Base-by-base conservation (phyloP, 2,113 vertebrate species). In the Erpornis zantholeuca region DNA sequence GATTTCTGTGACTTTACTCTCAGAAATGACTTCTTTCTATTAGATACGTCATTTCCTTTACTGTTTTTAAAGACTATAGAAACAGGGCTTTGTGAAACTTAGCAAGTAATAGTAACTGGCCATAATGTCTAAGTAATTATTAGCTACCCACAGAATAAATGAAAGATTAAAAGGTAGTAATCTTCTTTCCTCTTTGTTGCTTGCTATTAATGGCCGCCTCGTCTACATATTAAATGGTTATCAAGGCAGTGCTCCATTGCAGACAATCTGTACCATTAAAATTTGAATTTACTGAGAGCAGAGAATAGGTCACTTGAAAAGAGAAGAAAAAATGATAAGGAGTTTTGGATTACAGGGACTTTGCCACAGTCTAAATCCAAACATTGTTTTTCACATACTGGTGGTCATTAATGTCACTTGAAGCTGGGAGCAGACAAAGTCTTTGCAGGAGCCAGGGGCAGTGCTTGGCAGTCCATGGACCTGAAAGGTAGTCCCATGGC, bases 181-280 rank as follows among this genome's bases (percentile, higher is more conserved):
- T 97, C 92, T 96, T 96, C 95, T 95, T 97, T 95, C 73, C 86
- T 95, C 86, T 95, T 96, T 97, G 94, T 90, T 96, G 63, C 93
- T 90, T 1, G 2, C 84, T 96, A 93, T 97, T 95, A 95, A 95
- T 96, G 92, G 88, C 72, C 88, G 52, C 88, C 83, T 96, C 59
- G 88, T 92, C 96, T 97, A 94, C 91, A 89, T n/a, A 77, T 63
- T 95, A 89, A 97, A 97, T 95, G 76, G 93, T 90, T 97, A 75
- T 92, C 95, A 94, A 96, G 91, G 79, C 81, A 82, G 44, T 73
- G 80, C 63, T 95, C 80, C 91, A 66, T 82, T 84, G 88, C 82
- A 96, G 78, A 96, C 94, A 92, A 96, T 81, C 83, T 94, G 84
- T 90, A 85, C 82, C 64, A 79, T 91, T 97, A 94, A 90, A 61